Base-by-base conservation (phyloP, 2,113 vertebrate species). In the Embiotoca jacksoni region DNA sequence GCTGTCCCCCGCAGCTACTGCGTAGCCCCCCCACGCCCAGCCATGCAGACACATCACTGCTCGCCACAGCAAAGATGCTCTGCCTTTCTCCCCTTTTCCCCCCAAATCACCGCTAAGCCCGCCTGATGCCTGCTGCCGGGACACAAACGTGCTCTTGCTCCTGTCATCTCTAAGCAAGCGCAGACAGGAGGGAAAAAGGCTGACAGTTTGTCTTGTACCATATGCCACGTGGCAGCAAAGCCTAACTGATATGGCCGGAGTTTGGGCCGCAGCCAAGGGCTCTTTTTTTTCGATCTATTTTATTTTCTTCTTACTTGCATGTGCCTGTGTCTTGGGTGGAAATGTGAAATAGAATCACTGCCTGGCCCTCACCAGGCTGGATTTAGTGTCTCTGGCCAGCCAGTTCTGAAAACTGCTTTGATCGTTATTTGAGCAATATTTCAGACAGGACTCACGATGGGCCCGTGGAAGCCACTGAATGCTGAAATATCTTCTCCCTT, bases 191-290 rank as follows among this genome's bases (percentile, higher is more conserved):
- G 72, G 69, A 75, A 85, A 91, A 91, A 88, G 86, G 81, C 89
- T 94, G 94, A 95, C 94, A 95, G 92, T 95, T 94, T 95, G 95
- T 95, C 94, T 94, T 89, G 89, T 82, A 91, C 92, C 95, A 95
- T 95, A 94, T 95, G 95, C 92, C 90, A 89, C 86, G 77, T 94
- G 93, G 94, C 95, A 95, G 90, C 91, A 94, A 91, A 92, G 92
- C 86, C 90, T 79, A 88, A 90, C 88, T 92, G 94, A 95, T 94
- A 92, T 80, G 89, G 82, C 87, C 76, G 39, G 86, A 89, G 92
- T 91, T 88, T 87, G 78, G 92, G 80, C 84, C 78, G 86, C 77
- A 73, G 91, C 94, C 91, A 90, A 78, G 58, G 94, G 94, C 90
- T 90, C 88, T 81, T 80, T 86, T 75, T 85, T 72, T 65, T 15